Conservation (phyloP, 2,888 invertebrate genomes). For the Cephus pulcher region DNA sequence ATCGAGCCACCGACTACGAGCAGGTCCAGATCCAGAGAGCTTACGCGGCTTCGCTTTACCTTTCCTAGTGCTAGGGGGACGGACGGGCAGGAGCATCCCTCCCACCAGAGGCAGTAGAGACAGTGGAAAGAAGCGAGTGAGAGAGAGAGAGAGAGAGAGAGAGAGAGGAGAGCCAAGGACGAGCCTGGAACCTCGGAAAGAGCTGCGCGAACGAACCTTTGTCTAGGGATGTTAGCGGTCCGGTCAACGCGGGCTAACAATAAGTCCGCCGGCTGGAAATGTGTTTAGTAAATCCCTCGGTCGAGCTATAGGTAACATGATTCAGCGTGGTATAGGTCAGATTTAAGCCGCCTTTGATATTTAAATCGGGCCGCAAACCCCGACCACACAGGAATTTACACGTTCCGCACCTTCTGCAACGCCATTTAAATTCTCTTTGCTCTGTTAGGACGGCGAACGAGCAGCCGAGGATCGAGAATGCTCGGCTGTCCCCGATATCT, state of each 20-base stretch:
- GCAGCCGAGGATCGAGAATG: neutral
- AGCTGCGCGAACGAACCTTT: conserved; percentile 38
- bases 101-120: too few species aligned
- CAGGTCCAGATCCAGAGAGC: too few species aligned
- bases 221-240: conserved; percentile 59
- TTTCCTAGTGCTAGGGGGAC: too few species aligned
- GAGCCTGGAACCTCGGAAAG: conserved; percentile 24
- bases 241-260: conserved; percentile 52
- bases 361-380: conserved; percentile 58
- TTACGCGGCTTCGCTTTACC: too few species aligned
- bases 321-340: conserved; percentile 67
- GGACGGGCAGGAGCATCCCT: too few species aligned
- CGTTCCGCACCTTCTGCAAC: conserved; percentile 50
- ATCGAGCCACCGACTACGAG: neutral
- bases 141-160: conserved; percentile 1
- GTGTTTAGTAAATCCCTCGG: conserved; percentile 45
- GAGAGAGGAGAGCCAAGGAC: neutral
- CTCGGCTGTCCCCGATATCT: neutral
- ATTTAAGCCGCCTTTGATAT: conserved; percentile 67
- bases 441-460: neutral
- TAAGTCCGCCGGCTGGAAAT: conserved; percentile 21
- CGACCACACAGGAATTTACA: conserved; percentile 65
- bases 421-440: conserved; percentile 31
- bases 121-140: neutral
- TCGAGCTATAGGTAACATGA: conserved; percentile 60